Percentiles rank a stretch among this genome's conserved stretches.
Conservation (phyloP, 2,113 vertebrate genomes). For the Shinisaurus crocodilurus region DNA sequence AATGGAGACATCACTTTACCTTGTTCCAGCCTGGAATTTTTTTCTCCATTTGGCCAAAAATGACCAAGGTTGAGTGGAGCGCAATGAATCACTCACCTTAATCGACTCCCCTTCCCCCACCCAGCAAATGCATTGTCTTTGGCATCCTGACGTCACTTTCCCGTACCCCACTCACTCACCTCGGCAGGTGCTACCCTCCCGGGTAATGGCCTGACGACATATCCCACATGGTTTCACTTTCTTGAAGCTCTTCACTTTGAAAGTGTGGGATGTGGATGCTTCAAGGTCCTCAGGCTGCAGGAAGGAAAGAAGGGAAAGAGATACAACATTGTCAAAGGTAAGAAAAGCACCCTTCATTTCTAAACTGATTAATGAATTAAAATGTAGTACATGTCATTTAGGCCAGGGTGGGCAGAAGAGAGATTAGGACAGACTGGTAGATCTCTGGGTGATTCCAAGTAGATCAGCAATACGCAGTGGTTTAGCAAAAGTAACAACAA, state of each 20-base stretch:
- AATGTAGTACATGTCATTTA: not conserved
- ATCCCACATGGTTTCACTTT: slow-evolving; percentile 92
- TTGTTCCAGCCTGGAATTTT: not conserved
- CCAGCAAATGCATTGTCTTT: not conserved
- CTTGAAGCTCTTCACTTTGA: slow-evolving; percentile 95
- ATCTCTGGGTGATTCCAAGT: not conserved
- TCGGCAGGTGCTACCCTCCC: slow-evolving; percentile 92
- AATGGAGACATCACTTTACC: not conserved
- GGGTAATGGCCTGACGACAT: slow-evolving; percentile 89
- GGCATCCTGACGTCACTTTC: not conserved
- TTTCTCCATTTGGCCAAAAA: not conserved
- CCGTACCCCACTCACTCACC: slow-evolving; percentile 76
- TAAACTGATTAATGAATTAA: not conserved
- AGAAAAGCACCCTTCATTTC: not conserved
- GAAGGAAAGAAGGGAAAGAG: not conserved
- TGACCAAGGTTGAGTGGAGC: not conserved
- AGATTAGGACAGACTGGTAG: not conserved
- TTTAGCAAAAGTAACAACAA: not conserved
- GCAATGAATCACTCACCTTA: not conserved
- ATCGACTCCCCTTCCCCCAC: not conserved
- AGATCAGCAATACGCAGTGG: not conserved
- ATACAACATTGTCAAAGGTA: not conserved
- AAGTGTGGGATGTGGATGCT: slow-evolving; percentile 86
- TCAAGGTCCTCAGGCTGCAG: slow-evolving; percentile 92
- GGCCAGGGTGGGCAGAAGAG: too few relatives aligned